Evolutionary conservation across 2,797 vertebrate species (phyloP).

Genomic region (Clamator glandarius): DNA sequence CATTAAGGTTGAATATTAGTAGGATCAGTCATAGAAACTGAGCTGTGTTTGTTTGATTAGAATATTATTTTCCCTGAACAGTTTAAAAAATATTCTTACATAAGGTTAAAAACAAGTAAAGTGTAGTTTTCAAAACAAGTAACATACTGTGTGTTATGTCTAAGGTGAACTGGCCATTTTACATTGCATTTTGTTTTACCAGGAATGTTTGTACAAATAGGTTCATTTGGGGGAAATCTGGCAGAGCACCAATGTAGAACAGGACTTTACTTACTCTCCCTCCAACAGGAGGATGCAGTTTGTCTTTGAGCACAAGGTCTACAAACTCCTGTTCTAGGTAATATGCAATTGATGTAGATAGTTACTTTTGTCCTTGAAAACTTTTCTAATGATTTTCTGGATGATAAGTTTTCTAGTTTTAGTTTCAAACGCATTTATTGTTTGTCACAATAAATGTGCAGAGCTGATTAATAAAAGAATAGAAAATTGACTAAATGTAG

Average conservation of each 20-base stretch:
- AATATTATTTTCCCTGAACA: background rate
- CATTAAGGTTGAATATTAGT: background rate
- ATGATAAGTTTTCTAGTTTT: background rate
- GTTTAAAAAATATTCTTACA: background rate
- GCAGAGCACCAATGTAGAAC: background rate
- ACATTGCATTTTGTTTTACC: background rate
- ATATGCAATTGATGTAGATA: background rate
- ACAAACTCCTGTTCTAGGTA: background rate
- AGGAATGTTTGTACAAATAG: background rate
- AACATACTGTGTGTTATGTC: background rate
- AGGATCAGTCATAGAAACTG: background rate
- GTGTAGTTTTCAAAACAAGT: background rate
- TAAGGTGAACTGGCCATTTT: background rate
- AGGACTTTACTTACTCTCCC: background rate
- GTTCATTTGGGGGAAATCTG: background rate
- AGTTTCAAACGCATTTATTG: background rate
- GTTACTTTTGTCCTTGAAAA: background rate
- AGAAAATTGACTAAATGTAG: background rate
- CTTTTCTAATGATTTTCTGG: background rate
- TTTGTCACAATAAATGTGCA: background rate
- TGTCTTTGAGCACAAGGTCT: background rate
- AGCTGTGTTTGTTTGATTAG: background rate
- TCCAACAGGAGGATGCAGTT: background rate
- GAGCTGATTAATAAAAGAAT: background rate
- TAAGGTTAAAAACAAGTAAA: background rate